phyloP scores from a whole-genome alignment of 2,113 vertebrate genomes.

The Cranoglanis bouderius region DNA sequence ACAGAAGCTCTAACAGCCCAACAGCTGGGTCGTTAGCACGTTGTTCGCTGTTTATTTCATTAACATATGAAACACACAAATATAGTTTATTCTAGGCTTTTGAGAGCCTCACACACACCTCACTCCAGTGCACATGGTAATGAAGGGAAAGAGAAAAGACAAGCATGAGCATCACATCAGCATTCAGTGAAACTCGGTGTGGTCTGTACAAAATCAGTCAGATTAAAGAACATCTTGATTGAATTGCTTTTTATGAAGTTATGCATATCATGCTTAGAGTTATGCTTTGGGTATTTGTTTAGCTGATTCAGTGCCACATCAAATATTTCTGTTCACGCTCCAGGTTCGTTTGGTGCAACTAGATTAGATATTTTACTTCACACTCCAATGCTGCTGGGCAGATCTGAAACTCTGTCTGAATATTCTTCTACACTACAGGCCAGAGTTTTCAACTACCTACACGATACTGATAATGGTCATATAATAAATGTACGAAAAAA shows the following conservation, averaged over 20 bases:
- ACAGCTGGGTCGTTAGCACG: constrained; percentile 16
- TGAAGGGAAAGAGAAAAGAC: constrained; percentile 12
- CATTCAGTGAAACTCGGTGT: neutral
- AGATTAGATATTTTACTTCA: constrained; percentile 4
- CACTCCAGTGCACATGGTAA: constrained; percentile 30
- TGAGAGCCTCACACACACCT: constrained; percentile 4
- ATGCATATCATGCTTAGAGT: neutral
- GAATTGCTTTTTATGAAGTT: neutral
- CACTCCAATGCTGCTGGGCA: neutral
- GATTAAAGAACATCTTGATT: neutral
- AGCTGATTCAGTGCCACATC: neutral
- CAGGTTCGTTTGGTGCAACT: neutral
- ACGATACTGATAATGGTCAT: neutral
- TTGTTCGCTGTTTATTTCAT: constrained; percentile 15
- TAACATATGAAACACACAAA: constrained; percentile 41
- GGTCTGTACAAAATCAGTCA: neutral
- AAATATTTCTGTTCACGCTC: constrained; percentile 16
- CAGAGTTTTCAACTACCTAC: neutral
- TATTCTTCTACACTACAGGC: neutral
- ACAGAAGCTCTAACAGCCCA: constrained; percentile 10
- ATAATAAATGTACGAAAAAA: neutral
- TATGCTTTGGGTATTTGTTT: neutral
- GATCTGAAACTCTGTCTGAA: neutral
- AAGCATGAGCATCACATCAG: constrained; percentile 16
- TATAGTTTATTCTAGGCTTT: neutral